phyloP scores from a whole-genome alignment of 2,888 invertebrate species.

The Dusona sp. region DNA sequence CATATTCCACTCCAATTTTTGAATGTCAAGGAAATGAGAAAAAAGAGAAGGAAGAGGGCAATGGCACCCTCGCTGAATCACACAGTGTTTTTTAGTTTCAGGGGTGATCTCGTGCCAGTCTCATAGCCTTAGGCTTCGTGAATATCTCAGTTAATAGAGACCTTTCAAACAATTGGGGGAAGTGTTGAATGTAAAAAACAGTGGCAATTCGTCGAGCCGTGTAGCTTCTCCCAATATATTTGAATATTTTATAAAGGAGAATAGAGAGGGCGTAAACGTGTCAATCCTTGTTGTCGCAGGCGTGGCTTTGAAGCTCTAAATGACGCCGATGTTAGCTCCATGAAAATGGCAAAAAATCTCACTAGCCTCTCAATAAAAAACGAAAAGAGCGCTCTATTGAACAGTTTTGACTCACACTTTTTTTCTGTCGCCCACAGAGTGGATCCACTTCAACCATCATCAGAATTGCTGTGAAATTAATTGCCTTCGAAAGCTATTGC shows the following conservation, averaged over 20 bases:
- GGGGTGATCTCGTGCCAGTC: slow-evolving; percentile 39
- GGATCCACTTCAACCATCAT: slow-evolving; percentile 41
- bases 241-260: slow-evolving; percentile 60
- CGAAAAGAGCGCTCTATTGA: neutral
- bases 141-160: slow-evolving; percentile 58
- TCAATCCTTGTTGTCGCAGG: slow-evolving; percentile 34
- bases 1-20: slow-evolving; percentile 44
- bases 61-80: slow-evolving; percentile 34
- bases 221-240: slow-evolving; percentile 43
- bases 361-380: slow-evolving; percentile 18
- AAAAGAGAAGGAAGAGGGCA: slow-evolving; percentile 32
- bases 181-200: slow-evolving; percentile 54
- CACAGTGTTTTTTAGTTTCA: slow-evolving; percentile 23
- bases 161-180: slow-evolving; percentile 46
- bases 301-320: slow-evolving; percentile 40
- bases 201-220: slow-evolving; percentile 39
- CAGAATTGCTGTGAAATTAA: slow-evolving; percentile 45
- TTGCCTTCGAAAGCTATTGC: slow-evolving; percentile 50
- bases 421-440: slow-evolving; percentile 27
- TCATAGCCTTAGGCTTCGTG: slow-evolving; percentile 48
- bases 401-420: slow-evolving; percentile 28
- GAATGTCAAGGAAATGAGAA: slow-evolving; percentile 11
- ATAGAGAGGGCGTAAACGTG: slow-evolving; percentile 43
- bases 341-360: slow-evolving; percentile 25
- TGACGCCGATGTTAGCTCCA: slow-evolving; percentile 9